phyloP scores from a whole-genome alignment of 1,140 invertebrate genomes.

The Paramacrobiotus metropolitanus region DNA sequence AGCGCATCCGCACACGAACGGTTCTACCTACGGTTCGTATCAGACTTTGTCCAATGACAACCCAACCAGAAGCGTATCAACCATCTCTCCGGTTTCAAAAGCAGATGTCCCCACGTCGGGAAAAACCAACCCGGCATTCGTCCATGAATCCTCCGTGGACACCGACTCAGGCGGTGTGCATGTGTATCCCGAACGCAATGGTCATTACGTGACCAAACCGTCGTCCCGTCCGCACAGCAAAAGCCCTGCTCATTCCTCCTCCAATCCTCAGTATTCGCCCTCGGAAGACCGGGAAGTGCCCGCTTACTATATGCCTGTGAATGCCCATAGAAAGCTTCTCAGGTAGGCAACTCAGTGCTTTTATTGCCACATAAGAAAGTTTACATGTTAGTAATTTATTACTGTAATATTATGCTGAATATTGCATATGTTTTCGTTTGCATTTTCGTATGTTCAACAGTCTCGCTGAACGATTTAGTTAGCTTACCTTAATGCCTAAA shows the following conservation, averaged over 20 bases:
- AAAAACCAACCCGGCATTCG: not conserved
- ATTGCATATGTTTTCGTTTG: too few species aligned
- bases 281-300: not conserved
- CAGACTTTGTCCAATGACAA: slow-evolving; percentile 1
- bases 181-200: not conserved
- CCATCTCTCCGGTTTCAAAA: not conserved
- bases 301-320: not conserved
- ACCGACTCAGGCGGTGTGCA: not conserved
- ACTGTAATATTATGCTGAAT: too few species aligned
- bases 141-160: not conserved
- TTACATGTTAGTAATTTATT: too few species aligned
- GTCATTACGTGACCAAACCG: not conserved
- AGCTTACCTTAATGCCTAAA: too few species aligned
- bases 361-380: too few species aligned
- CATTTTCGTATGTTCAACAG: too few species aligned
- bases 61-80: not conserved
- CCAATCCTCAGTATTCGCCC: not conserved
- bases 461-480: too few species aligned
- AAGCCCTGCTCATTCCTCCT: not conserved
- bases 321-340: not conserved
- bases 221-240: not conserved
- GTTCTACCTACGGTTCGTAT: not conserved
- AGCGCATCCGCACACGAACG: not conserved
- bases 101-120: not conserved
- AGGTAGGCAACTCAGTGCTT: too few species aligned